Percentiles rank a stretch among this genome's conserved stretches.
phyloP scores from a whole-genome alignment of 2,113 vertebrate species.

The Macrotus californicus region DNA sequence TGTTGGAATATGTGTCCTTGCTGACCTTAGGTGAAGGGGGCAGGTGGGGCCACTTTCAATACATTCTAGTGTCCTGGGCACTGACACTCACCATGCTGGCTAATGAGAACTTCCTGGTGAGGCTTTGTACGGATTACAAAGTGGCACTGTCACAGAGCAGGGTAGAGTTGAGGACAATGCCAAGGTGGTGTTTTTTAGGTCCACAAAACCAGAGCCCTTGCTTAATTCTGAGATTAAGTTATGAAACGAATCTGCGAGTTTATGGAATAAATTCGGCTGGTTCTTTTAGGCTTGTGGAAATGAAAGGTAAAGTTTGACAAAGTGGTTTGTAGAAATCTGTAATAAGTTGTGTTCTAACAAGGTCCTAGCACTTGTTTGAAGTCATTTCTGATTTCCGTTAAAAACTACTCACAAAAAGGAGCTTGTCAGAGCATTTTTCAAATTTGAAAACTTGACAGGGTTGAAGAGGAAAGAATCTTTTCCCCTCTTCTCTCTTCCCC shows the following conservation, averaged over 20 bases:
- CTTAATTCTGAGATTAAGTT: slow-evolving; percentile 29
- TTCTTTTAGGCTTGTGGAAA: slow-evolving; percentile 40
- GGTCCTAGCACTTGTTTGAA: slow-evolving; percentile 14
- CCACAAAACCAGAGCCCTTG: not conserved
- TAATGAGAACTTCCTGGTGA: not conserved
- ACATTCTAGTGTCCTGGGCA: not conserved
- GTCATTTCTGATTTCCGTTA: slow-evolving; percentile 18
- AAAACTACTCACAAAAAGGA: slow-evolving; percentile 25
- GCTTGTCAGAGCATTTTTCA: not conserved
- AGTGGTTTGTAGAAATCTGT: slow-evolving; percentile 30
- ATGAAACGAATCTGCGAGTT: slow-evolving; percentile 23
- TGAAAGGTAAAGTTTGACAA: slow-evolving; percentile 34
- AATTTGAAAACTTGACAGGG: not conserved
- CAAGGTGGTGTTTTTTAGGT: not conserved
- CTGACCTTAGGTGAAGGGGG: not conserved
- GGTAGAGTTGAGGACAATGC: not conserved
- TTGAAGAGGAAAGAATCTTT: not conserved
- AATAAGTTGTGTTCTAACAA: slow-evolving; percentile 27
- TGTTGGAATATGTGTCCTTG: not conserved
- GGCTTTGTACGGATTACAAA: slow-evolving; percentile 6
- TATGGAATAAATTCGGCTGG: not conserved
- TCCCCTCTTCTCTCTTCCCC: too few relatives aligned
- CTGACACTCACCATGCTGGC: not conserved
- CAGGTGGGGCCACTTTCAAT: not conserved
- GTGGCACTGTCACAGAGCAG: not conserved